Base-by-base conservation (phyloP, 2,113 vertebrate species). In the Crotalus tigris region DNA sequence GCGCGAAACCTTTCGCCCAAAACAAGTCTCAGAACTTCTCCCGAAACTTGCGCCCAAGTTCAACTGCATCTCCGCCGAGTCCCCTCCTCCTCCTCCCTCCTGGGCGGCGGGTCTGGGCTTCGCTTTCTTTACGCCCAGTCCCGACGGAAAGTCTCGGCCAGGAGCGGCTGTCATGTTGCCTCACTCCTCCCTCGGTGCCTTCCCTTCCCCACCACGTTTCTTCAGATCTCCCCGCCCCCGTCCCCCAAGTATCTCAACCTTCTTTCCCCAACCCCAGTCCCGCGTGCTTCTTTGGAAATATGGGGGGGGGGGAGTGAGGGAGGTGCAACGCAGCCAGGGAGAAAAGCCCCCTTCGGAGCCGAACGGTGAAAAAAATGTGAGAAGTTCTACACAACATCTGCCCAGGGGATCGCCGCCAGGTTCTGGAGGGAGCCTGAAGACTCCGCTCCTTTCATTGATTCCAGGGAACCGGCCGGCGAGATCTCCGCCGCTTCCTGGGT, bases 351-450 rank as follows among this genome's bases (percentile, higher is more conserved):
- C 55, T 54, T 19, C 33, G n/a, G 33, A n/a, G 39, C 15, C n/a
- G 39, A 15, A 13, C 0, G 12, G 29, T 2, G 46, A 29, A 23
- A 17, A 17, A 17, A 26, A 57, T 26, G 90, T 94, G 29, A 91
- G 93, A 90, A 91, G 89, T 94, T 95, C 92, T 90, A 95, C 44
- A 85, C 44, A 89, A 95, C 97, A 97, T 96, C 97, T 97, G 97
- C 89, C 93, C 11, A 75, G 95, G 95, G 95, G 57, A 59, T 87
- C 91, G 90, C 92, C 91, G 85, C 95, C 95, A 96, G 96, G 97
- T 97, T 97, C 97, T 97, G 96, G 96, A 95, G 96, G 61, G 96
- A 96, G 96, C 94, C 0, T 87, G 87, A 46, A 90, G 69, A 86
- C 55, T 89, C 54, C 19, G 3, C 26, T 88, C 87, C 29, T 58